Base-by-base conservation (phyloP, 2,797 vertebrate genomes). In the Ispidina picta region DNA sequence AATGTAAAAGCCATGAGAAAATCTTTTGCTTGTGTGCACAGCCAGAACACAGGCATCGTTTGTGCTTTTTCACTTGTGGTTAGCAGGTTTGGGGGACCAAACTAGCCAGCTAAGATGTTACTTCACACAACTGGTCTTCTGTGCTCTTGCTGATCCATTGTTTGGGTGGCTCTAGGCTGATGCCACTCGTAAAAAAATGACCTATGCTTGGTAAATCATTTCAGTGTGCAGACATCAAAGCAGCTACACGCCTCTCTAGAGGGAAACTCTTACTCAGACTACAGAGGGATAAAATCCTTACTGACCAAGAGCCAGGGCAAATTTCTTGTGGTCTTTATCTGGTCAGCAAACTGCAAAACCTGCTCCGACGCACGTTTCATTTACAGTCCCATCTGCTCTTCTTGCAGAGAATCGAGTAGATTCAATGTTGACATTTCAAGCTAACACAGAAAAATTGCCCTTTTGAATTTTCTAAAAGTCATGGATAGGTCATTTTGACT, bases 401-500 rank as follows among this genome's bases (percentile, higher is more conserved):
- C 92, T 23, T 88, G 91, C 35, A 75, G 66, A 83, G 95, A 95
- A 96, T 78, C 33, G 86, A 86, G 75, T 39, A 65, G 58, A 91
- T 89, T 95, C 91, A 83, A 58, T 63, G 90, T 22, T 93, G 95
- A 91, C 90, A 92, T 94, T 92, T 86, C 59, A 80, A 72, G 60
- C 51, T 66, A 94, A 76, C 56, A 76, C 44, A 60, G 66, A 90
- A 91, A 35, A 87, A 86, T 77, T 84, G 62, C 37, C 76, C 90
- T 88, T 92, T 78, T 70, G 77, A 93, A 63, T 78, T 86, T 59
- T 86, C 37, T 86, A 54, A 86, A 92, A 94, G 79, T 94, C 80
- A 70, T 2, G 28, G 51, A 46, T 62, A 93, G 84, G 75, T 72
- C 92, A 92, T 31, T 91, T 87, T 78, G 80, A 60, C 29, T 66